A percentile compares a stretch with the other conserved stretches of the same genome.
Evolutionary conservation across 2,797 vertebrate genomes (phyloP).

Genomic region (Eidolon dupreanum): DNA sequence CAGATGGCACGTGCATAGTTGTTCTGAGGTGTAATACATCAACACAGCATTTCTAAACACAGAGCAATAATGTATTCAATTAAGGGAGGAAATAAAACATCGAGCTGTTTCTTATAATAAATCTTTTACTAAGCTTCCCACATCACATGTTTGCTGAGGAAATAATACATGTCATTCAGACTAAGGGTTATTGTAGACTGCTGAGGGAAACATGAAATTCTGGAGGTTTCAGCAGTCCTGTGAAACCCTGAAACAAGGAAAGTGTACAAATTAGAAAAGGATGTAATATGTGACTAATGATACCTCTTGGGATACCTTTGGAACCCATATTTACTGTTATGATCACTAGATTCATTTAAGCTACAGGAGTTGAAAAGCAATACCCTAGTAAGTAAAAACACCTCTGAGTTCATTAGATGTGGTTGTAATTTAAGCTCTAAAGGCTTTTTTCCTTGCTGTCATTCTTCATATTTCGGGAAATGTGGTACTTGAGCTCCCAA

Average conservation of each 20-base stretch:
- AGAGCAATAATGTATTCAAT: conserved; percentile 87
- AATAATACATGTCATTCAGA: conserved; percentile 89
- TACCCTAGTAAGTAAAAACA: conserved; percentile 84
- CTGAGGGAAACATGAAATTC: conserved; percentile 87
- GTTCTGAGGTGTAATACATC: conserved; percentile 84
- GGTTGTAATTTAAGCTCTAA: conserved; percentile 87
- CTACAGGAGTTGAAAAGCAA: conserved; percentile 86
- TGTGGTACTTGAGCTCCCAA: conserved; percentile 82
- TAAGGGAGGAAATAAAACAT: conserved; percentile 86
- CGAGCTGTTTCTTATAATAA: conserved; percentile 84
- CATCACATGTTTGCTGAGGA: conserved; percentile 85
- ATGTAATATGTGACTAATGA: conserved; percentile 89
- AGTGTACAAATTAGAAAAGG: conserved; percentile 89
- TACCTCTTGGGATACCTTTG: conserved; percentile 86
- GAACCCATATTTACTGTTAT: conserved; percentile 86
- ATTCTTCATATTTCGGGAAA: conserved; percentile 85
- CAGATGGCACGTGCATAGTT: conserved; percentile 79
- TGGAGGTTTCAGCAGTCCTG: conserved; percentile 87
- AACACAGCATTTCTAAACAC: conserved; percentile 84
- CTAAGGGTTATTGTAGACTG: conserved; percentile 85
- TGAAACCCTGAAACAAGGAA: conserved; percentile 82
- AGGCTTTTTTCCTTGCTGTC: conserved; percentile 85
- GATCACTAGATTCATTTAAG: conserved; percentile 85
- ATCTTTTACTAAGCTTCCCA: conserved; percentile 85
- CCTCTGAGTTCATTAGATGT: conserved; percentile 85